Base-by-base conservation (phyloP, 2,113 vertebrate species). In the Echinops telfairi region DNA sequence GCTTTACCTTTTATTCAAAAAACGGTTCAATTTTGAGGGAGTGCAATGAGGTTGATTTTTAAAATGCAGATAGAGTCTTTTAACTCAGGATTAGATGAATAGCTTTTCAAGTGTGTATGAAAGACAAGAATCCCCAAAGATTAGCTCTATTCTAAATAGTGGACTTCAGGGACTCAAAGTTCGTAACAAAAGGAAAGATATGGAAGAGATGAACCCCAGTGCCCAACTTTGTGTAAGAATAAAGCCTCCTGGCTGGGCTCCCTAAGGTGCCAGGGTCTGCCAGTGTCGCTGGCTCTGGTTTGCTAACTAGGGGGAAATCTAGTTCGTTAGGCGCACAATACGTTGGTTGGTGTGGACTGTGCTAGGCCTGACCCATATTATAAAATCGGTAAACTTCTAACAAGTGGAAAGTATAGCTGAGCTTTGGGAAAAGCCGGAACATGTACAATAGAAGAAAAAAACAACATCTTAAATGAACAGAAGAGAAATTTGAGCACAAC, bases 41-140 rank as follows among this genome's bases (percentile, higher is more conserved):
- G 43, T 88, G 40, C 16, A 68, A 43, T 3, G 12, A 89, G 88
- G 27, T 40, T 73, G 87, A 83, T 62, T 96, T 92, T 83, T 62
- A 36, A 31, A 92, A 78, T 84, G 78, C n/a, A 79, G 77, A 58
- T 70, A 57, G 88, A 93, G 84, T 94, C 96, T 97, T 96, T 95
- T 94, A 96, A 95, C 88, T 86, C 83, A 53, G 94, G 33, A 20
- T 76, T 66, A 38, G 47, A 89, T 97, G 97, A 96, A 96, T 96
- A 93, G 96, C 96, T 95, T 97, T 97, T 97, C 96, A 96, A 96
- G 90, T 83, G 57, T 94, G 92, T 91, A 93, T 90, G 92, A 96
- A 97, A 97, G 96, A 40, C 57, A 84, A 97, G 96, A 96, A 89
- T 97, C 96, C 95, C 95, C 31, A 93, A 94, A 95, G 95, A 94